Conservation (phyloP, 2,888 invertebrate species). For the Rotaria sp. region DNA sequence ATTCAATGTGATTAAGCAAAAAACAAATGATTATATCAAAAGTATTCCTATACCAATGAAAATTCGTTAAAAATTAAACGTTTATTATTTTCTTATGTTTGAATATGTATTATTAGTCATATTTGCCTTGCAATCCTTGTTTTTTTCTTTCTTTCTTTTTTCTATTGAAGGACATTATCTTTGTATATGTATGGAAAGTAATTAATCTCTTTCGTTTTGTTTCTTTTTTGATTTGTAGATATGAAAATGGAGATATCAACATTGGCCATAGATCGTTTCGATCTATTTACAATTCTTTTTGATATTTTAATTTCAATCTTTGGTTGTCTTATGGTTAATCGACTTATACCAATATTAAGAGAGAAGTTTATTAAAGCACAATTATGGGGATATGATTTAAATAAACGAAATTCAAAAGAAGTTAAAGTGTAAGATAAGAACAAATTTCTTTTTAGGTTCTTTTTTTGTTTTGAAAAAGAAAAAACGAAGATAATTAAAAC, state of each 20-base stretch:
- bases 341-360: slow-evolving; percentile 38
- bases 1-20: not conserved
- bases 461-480: too few relatives aligned
- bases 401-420: slow-evolving; percentile 36
- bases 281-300: not conserved
- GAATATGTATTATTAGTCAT: not conserved
- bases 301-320: slow-evolving; percentile 28
- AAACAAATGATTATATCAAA: not conserved
- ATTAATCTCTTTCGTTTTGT: not conserved
- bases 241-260: not conserved
- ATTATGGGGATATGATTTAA: slow-evolving; percentile 36
- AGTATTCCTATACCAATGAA: slow-evolving; percentile 2
- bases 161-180: too few relatives aligned
- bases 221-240: not conserved
- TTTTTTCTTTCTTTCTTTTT: not conserved
- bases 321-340: slow-evolving; percentile 32
- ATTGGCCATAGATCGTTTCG: not conserved
- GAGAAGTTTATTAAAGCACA: slow-evolving; percentile 38
- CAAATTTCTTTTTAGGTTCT: too few relatives aligned
- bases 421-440: slow-evolving; percentile 1
- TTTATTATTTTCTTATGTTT: not conserved
- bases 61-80: not conserved
- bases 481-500: too few relatives aligned
- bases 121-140: not conserved
- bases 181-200: not conserved